phyloP scores from a whole-genome alignment of 2,113 vertebrate genomes.

The Mastomys natalensis region DNA sequence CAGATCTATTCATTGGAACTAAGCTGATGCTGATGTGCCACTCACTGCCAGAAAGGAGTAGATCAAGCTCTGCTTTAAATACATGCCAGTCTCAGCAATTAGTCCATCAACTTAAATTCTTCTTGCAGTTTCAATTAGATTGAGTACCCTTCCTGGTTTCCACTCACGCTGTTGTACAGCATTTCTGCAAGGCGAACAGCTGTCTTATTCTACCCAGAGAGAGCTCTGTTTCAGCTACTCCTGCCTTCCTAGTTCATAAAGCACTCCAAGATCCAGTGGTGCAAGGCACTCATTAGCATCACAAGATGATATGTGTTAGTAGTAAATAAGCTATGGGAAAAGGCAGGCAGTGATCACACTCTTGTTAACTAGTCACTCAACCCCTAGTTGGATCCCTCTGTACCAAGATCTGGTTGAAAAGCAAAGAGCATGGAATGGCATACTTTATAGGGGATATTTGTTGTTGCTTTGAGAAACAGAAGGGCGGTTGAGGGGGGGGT shows the following conservation, averaged over 20 bases:
- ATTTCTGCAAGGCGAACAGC: conserved; percentile 80
- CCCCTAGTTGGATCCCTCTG: conserved; percentile 5
- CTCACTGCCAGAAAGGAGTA: conserved; percentile 62
- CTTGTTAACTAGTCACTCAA: conserved; percentile 68
- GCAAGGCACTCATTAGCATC: conserved; percentile 52
- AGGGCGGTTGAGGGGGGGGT: not conserved
- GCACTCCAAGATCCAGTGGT: conserved; percentile 63
- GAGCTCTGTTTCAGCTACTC: conserved; percentile 74
- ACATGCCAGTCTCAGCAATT: conserved; percentile 83
- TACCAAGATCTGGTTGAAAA: conserved; percentile 39
- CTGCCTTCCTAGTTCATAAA: conserved; percentile 63
- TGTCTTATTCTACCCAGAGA: conserved; percentile 82
- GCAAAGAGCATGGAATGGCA: not conserved
- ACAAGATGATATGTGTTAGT: conserved; percentile 65
- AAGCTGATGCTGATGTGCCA: conserved; percentile 34
- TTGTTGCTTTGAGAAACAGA: not conserved
- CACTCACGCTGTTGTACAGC: conserved; percentile 70
- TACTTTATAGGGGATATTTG: not conserved
- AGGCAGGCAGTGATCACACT: conserved; percentile 47
- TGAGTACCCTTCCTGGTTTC: conserved; percentile 80
- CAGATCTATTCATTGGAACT: conserved; percentile 30
- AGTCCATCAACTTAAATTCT: conserved; percentile 83
- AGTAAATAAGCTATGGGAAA: conserved; percentile 67
- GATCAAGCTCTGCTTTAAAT: conserved; percentile 76
- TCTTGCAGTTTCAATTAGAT: conserved; percentile 81